Conservation (phyloP, 2,888 invertebrate species). For the Drosophila subsilvestris region DNA sequence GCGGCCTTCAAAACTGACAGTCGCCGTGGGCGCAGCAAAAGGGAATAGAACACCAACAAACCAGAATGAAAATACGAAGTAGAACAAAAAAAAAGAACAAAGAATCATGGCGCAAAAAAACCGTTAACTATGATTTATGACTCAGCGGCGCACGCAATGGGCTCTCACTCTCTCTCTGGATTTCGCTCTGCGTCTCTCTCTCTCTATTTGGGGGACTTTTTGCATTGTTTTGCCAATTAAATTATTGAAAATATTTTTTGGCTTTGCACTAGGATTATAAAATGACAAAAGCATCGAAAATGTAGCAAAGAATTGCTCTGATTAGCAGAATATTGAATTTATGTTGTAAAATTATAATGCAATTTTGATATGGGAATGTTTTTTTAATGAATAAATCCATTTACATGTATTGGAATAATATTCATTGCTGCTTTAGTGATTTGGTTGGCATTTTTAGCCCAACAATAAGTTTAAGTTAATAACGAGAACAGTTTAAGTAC, state of each 20-base stretch:
- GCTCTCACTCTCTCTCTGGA: slow-evolving; percentile 10
- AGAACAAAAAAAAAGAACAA: slow-evolving; percentile 22
- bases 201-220: slow-evolving; percentile 2
- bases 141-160: slow-evolving; percentile 28
- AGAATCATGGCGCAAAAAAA: slow-evolving; percentile 33
- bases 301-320: not conserved
- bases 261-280: not conserved
- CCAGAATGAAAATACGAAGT: slow-evolving; percentile 18
- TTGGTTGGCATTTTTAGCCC: no score
- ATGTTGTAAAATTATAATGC: not conserved
- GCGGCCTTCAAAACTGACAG: slow-evolving; percentile 73
- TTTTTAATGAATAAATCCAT: no score
- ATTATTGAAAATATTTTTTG: slow-evolving; percentile 41
- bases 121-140: slow-evolving; percentile 72
- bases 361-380: not conserved
- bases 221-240: slow-evolving; percentile 57
- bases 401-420: no score
- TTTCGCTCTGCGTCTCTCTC: no score
- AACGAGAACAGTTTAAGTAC: no score
- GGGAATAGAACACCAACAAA: slow-evolving; percentile 24
- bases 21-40: slow-evolving; percentile 55
- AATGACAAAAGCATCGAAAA: not conserved
- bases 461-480: no score
- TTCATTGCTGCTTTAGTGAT: no score
- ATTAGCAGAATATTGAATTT: slow-evolving; percentile 1